Conservation (phyloP, 2,888 invertebrate species). For the Eristalis arbustorum region DNA sequence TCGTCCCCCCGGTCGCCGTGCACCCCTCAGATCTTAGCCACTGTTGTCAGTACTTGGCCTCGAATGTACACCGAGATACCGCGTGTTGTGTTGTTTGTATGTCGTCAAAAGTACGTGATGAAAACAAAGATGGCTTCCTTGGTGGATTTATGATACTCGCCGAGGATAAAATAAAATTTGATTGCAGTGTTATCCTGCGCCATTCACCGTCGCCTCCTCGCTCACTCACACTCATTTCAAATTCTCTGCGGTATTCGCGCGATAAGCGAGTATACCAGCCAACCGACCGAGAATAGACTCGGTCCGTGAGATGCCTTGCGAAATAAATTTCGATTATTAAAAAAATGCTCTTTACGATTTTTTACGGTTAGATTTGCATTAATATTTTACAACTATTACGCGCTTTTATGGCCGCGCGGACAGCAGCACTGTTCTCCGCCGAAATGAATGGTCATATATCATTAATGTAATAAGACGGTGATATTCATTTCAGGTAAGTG, state of each 20-base stretch:
- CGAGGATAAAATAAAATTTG: slow-evolving; percentile 64
- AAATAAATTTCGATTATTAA: slow-evolving; percentile 65
- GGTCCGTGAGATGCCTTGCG: slow-evolving; percentile 3
- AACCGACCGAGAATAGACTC: background rate
- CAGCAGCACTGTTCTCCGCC: background rate
- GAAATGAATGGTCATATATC: slow-evolving; percentile 33
- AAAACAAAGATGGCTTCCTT: slow-evolving; percentile 71
- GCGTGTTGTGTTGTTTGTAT: slow-evolving; percentile 48
- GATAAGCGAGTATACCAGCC: background rate
- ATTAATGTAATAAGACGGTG: slow-evolving; percentile 46
- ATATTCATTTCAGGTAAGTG: background rate
- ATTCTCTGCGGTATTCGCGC: slow-evolving; percentile 24
- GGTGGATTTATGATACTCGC: slow-evolving; percentile 65
- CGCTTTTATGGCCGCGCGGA: slow-evolving; percentile 1
- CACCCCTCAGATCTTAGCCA: background rate
- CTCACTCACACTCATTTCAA: background rate
- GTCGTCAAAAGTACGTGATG: slow-evolving; percentile 61
- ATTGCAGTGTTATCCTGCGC: slow-evolving; percentile 66
- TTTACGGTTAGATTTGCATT: slow-evolving; percentile 50
- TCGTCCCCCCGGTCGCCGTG: slow-evolving; percentile 15
- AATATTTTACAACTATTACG: slow-evolving; percentile 63
- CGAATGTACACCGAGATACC: slow-evolving; percentile 3
- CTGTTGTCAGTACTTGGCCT: slow-evolving; percentile 35
- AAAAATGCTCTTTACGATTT: slow-evolving; percentile 47
- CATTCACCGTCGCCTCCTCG: slow-evolving; percentile 36